These are phyloP conservation scores for Erebia epiphron DNA, from an alignment of 2,888 invertebrate species.

Conservation along the genomic window DNA sequence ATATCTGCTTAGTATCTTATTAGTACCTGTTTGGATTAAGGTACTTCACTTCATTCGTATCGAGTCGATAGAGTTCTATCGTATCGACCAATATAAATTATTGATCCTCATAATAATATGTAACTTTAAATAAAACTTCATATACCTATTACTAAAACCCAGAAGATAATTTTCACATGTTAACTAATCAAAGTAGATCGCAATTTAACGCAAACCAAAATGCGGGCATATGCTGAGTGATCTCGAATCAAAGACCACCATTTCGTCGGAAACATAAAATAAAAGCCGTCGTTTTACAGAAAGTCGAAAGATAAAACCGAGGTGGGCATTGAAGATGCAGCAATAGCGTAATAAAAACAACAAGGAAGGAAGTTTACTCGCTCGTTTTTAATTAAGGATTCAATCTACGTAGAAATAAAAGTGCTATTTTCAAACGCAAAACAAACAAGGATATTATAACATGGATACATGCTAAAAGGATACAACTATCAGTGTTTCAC, in stretches of 20 bases:
- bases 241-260: neutral
- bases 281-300: slow-evolving; percentile 11
- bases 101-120: too few species aligned
- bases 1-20: too few species aligned
- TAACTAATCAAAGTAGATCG: too few species aligned
- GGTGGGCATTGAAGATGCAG: slow-evolving; percentile 20
- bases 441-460: slow-evolving; percentile 4
- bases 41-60: too few species aligned
- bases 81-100: too few species aligned
- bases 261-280: slow-evolving; percentile 9
- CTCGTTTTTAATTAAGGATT: slow-evolving; percentile 25
- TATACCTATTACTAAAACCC: neutral
- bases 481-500: too few species aligned
- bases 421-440: slow-evolving; percentile 4
- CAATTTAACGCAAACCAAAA: neutral
- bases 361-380: slow-evolving; percentile 16
- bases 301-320: slow-evolving; percentile 20
- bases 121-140: neutral
- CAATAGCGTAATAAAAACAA: slow-evolving; percentile 19
- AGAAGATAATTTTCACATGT: neutral
- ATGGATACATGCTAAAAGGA: too few species aligned
- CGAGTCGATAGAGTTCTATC: too few species aligned
- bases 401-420: slow-evolving; percentile 20
- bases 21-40: too few species aligned
- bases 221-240: too few species aligned